Conservation (phyloP, 1,140 invertebrate species). For the Heliothis subflexa region DNA sequence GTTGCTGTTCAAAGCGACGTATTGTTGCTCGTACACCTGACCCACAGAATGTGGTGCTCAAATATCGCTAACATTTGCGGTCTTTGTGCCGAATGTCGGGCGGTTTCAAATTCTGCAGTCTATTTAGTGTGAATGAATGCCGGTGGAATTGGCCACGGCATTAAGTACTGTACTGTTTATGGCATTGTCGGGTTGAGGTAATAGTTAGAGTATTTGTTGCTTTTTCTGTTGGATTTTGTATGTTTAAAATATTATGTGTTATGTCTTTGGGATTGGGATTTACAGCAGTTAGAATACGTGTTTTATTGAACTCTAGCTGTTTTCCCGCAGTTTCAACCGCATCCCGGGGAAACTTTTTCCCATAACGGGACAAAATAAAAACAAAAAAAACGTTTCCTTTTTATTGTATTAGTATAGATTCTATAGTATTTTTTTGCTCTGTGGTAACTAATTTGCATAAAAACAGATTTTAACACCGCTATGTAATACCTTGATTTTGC, state of each 20-base stretch:
- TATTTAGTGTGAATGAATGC: constrained; percentile 2
- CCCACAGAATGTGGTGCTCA: background rate
- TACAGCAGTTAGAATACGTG: no score
- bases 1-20: no score
- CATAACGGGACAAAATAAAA: no score
- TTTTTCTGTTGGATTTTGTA: background rate
- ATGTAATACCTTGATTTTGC: no score
- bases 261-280: background rate
- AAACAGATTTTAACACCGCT: no score
- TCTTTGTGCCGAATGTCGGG: background rate
- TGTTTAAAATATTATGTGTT: background rate
- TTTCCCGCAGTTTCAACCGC: no score
- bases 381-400: no score
- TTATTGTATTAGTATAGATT: no score
- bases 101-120: constrained; percentile 1
- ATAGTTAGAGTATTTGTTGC: background rate
- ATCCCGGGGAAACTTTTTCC: no score
- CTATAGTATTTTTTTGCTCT: no score
- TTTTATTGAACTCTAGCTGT: no score
- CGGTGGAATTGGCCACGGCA: background rate
- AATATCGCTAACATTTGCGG: constrained; percentile 10
- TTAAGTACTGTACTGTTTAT: background rate
- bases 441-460: no score
- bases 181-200: background rate
- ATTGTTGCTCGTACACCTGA: background rate